Evolutionary conservation across 1,140 invertebrate species (phyloP).

Genomic region (Meteorus sp.): DNA sequence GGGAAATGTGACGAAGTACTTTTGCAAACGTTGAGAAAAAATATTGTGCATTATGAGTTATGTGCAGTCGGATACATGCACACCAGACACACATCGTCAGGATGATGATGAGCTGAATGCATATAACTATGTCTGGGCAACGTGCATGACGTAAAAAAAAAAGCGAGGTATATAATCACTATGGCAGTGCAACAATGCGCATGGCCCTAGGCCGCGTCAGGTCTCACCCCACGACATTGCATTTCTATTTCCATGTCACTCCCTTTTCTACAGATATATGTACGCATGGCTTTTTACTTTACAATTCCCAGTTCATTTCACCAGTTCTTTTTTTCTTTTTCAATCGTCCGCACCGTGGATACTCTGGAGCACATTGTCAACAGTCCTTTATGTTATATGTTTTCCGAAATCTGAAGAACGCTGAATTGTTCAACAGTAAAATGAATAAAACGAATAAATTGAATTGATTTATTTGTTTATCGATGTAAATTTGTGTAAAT

Average conservation of each 20-base stretch:
- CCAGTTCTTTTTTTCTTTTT: constrained; percentile 28
- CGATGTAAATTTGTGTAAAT: no score
- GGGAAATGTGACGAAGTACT: no score
- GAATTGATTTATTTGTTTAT: no score
- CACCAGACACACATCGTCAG: no score
- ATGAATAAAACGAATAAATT: constrained; percentile 29
- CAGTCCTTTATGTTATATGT: not conserved
- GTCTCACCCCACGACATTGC: constrained; percentile 25
- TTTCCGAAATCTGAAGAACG: constrained; percentile 17
- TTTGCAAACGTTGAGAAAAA: no score
- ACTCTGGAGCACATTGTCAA: constrained; percentile 1
- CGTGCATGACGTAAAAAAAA: constrained; percentile 4
- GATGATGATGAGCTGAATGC: constrained; percentile 31
- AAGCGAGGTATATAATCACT: constrained; percentile 41
- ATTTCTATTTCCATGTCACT: constrained; percentile 19
- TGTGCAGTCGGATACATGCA: no score
- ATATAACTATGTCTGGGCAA: constrained; percentile 25
- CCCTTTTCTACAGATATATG: constrained; percentile 6
- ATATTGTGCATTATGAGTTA: no score
- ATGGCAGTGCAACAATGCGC: constrained; percentile 42
- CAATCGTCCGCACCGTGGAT: not conserved
- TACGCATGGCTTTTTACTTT: not conserved
- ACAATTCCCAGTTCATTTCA: no score
- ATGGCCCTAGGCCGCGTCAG: constrained; percentile 28
- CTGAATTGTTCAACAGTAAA: constrained; percentile 42